Evolutionary conservation across 64 coral and sea anemone species (phyloP).

Genomic region (Acropora tenuis): DNA sequence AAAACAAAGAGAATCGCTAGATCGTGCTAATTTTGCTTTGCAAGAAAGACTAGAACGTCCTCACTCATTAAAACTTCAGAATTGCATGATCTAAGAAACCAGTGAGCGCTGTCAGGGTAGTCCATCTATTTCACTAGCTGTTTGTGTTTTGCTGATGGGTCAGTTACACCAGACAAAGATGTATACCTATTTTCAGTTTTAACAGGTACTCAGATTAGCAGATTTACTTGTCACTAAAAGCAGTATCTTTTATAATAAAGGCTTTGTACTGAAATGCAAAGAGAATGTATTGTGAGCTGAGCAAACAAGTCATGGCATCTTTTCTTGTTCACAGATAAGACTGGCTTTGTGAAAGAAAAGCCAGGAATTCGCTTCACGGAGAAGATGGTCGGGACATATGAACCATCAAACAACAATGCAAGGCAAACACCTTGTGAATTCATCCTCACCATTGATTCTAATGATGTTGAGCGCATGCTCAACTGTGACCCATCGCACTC

Average conservation of each 20-base stretch:
- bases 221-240: neutral
- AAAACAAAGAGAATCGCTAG: neutral
- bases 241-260: neutral
- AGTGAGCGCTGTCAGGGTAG: neutral
- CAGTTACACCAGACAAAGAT: neutral
- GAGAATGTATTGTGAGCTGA: neutral
- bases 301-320: neutral
- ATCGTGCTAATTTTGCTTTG: neutral
- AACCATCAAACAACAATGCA: neutral
- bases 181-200: neutral
- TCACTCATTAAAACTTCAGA: neutral
- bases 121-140: neutral
- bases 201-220: neutral
- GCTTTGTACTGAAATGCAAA: neutral
- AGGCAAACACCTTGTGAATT: conserved; percentile 25
- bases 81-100: neutral
- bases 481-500: conserved; percentile 48
- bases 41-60: neutral
- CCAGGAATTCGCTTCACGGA: conserved; percentile 62
- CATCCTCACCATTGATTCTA: conserved; percentile 28
- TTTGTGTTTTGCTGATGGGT: neutral
- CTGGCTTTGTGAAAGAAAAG: conserved; percentile 31
- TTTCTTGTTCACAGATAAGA: conserved; percentile 14
- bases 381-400: conserved; percentile 54
- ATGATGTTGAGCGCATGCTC: conserved; percentile 60